phyloP scores from a whole-genome alignment of 2,888 invertebrate species.

The Amblyjoppa proteus region DNA sequence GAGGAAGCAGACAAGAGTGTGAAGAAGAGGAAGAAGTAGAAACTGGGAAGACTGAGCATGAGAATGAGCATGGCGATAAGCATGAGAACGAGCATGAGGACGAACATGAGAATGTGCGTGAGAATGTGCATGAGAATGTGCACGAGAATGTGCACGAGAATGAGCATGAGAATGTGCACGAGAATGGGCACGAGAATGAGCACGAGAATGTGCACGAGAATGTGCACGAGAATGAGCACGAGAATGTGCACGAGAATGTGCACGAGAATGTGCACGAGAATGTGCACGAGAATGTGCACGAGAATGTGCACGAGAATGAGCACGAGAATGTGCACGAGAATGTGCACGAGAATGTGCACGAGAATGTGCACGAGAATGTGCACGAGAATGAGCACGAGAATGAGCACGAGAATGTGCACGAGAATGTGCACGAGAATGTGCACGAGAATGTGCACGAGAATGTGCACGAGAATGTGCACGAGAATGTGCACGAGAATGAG shows the following conservation, averaged over 20 bases:
- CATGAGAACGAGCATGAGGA: no score
- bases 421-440: no score
- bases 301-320: not conserved
- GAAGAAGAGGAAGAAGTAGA: slow-evolving; percentile 1
- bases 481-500: not conserved
- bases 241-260: slow-evolving; percentile 25
- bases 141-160: not conserved
- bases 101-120: no score
- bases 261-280: slow-evolving; percentile 32
- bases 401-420: not conserved
- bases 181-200: slow-evolving; percentile 13
- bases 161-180: slow-evolving; percentile 42
- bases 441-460: slow-evolving; percentile 11
- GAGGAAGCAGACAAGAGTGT: slow-evolving; percentile 34
- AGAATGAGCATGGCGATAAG: not conserved
- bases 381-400: slow-evolving; percentile 7
- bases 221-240: not conserved
- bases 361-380: not conserved
- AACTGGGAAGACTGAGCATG: slow-evolving; percentile 18
- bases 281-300: no score
- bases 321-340: slow-evolving; percentile 2
- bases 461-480: not conserved
- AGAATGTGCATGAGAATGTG: no score
- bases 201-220: no score
- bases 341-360: slow-evolving; percentile 47